Evolutionary conservation across 2,113 vertebrate species (phyloP).

Genomic region (Etheostoma cragini): DNA sequence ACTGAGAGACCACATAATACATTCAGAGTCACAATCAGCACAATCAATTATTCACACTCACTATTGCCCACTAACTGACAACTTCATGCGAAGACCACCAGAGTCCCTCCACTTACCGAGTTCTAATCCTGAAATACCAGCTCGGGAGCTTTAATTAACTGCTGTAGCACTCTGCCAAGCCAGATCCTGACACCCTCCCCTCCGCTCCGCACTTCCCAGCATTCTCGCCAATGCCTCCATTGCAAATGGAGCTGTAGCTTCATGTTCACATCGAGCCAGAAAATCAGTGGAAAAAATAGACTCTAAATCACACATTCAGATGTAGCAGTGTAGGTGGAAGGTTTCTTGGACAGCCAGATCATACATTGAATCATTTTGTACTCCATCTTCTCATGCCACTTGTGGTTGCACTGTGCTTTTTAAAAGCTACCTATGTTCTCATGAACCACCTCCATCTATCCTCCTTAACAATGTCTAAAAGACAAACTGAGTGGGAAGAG

Average conservation of each 20-base stretch:
- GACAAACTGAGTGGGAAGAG: slow-evolving; percentile 24
- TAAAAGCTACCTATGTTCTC: slow-evolving; percentile 41
- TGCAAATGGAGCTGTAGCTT: slow-evolving; percentile 54
- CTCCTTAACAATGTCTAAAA: slow-evolving; percentile 26
- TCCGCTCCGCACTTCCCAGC: slow-evolving; percentile 21
- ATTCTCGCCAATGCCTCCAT: slow-evolving; percentile 31
- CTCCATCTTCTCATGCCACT: slow-evolving; percentile 59
- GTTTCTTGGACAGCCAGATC: slow-evolving; percentile 63
- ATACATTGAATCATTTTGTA: slow-evolving; percentile 58
- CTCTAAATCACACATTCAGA: slow-evolving; percentile 69
- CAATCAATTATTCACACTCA: slow-evolving; percentile 34
- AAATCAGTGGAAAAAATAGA: slow-evolving; percentile 70
- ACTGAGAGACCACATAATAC: background rate
- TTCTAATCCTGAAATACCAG: slow-evolving; percentile 73
- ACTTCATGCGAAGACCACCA: slow-evolving; percentile 29
- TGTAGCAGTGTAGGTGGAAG: slow-evolving; percentile 68
- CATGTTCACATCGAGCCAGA: slow-evolving; percentile 50
- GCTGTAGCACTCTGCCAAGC: slow-evolving; percentile 45
- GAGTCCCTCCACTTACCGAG: slow-evolving; percentile 51
- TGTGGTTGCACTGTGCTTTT: slow-evolving; percentile 50
- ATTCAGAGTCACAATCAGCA: slow-evolving; percentile 31
- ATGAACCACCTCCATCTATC: slow-evolving; percentile 48
- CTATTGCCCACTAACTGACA: slow-evolving; percentile 33
- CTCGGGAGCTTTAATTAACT: slow-evolving; percentile 64
- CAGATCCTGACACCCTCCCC: slow-evolving; percentile 22